Percentiles rank a stretch among this genome's conserved stretches.
Conservation (phyloP, 2,888 invertebrate genomes). For the Bugula neritina region DNA sequence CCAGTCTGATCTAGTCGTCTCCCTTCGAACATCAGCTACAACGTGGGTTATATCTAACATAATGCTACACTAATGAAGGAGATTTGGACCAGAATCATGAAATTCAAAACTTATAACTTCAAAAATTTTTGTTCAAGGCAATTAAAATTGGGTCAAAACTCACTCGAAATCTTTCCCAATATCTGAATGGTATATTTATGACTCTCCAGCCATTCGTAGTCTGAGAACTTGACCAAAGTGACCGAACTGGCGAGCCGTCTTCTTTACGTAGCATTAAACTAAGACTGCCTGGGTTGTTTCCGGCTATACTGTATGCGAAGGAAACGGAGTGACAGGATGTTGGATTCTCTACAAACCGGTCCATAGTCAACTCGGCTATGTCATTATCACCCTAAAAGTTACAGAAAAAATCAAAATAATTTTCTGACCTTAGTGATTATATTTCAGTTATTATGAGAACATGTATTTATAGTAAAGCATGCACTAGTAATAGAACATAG, state of each 20-base stretch:
- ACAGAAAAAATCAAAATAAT: no score
- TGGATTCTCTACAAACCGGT: slow-evolving; percentile 16
- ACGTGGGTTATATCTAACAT: no score
- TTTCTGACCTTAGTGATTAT: no score
- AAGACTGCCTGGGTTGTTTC: slow-evolving; percentile 9
- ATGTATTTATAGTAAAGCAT: no score
- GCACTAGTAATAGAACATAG: no score
- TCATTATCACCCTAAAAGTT: not conserved
- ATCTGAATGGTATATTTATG: not conserved
- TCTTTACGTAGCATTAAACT: slow-evolving; percentile 3
- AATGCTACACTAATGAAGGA: no score
- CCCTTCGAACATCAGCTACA: slow-evolving; percentile 5
- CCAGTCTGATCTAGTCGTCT: not conserved
- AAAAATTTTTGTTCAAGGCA: no score
- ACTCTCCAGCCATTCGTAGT: slow-evolving; percentile 2
- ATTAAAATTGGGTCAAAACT: no score
- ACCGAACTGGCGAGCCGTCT: not conserved
- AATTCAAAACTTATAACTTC: no score
- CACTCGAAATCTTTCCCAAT: slow-evolving; percentile 14
- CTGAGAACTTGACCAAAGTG: slow-evolving; percentile 3
- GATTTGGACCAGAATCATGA: no score
- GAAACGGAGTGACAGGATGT: not conserved
- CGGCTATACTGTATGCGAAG: slow-evolving; percentile 9
- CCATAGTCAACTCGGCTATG: not conserved
- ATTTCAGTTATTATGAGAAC: no score